phyloP scores from a whole-genome alignment of 2,888 invertebrate species.

The Drosophila atroscutellata region DNA sequence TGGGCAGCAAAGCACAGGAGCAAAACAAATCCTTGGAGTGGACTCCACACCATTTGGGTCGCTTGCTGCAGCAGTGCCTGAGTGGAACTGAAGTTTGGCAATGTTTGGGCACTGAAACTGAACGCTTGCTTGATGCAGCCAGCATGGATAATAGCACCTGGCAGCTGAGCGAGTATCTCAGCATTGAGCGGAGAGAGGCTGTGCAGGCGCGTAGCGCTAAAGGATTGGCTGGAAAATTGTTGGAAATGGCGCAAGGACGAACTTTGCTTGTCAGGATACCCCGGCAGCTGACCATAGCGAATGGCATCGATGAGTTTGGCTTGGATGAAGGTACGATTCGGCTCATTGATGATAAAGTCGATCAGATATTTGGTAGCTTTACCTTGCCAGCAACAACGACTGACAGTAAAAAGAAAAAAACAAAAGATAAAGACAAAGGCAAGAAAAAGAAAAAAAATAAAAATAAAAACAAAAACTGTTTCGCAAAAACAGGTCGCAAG shows the following conservation, averaged over 20 bases:
- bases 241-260: constrained; percentile 71
- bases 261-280: constrained; percentile 76
- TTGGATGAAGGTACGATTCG: constrained; percentile 82
- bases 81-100: constrained; percentile 55
- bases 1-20: constrained; percentile 21
- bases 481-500: constrained; percentile 86
- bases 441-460: constrained; percentile 38
- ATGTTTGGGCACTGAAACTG: constrained; percentile 85
- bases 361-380: constrained; percentile 62
- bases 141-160: constrained; percentile 83
- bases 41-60: constrained; percentile 65
- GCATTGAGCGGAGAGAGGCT: constrained; percentile 56
- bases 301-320: constrained; percentile 72
- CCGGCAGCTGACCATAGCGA: constrained; percentile 56
- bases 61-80: constrained; percentile 77
- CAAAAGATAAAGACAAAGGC: constrained; percentile 27
- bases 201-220: constrained; percentile 25
- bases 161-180: constrained; percentile 80
- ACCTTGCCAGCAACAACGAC: constrained; percentile 40
- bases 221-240: constrained; percentile 64
- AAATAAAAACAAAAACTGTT: constrained; percentile 73
- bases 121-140: constrained; percentile 85
- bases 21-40: constrained; percentile 31
- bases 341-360: constrained; percentile 81
- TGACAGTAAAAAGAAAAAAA: constrained; percentile 35